A percentile compares a stretch with the other conserved stretches of the same genome.
Evolutionary conservation across 2,113 vertebrate genomes (phyloP).

Genomic region (Pseudolaguvia tuberculata): DNA sequence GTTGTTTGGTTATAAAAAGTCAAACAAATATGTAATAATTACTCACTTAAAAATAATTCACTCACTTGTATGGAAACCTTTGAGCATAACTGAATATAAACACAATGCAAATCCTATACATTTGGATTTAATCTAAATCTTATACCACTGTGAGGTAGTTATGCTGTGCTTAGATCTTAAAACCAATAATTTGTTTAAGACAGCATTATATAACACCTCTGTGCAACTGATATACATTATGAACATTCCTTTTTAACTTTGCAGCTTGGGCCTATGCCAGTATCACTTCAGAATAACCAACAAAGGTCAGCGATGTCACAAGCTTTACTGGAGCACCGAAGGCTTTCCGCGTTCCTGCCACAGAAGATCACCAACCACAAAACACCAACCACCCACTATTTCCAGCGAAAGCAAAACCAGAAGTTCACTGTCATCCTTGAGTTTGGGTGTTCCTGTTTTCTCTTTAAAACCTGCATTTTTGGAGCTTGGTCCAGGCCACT

Average conservation of each 20-base stretch:
- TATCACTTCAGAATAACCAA: constrained; percentile 79
- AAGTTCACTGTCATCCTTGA: fast-evolving
- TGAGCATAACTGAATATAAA: no score
- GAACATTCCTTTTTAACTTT: not conserved
- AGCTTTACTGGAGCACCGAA: constrained; percentile 73
- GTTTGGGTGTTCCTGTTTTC: constrained; percentile 59
- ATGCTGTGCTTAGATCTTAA: no score
- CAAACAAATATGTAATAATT: no score
- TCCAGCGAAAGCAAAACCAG: not conserved
- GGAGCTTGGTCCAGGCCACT: constrained; percentile 72
- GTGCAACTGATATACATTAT: not conserved
- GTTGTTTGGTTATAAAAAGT: no score
- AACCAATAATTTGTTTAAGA: no score
- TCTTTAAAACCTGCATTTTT: constrained; percentile 64
- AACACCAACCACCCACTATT: constrained; percentile 17
- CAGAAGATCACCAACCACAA: constrained; percentile 5
- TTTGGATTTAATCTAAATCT: no score
- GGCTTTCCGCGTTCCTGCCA: constrained; percentile 48
- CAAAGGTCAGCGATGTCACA: constrained; percentile 66
- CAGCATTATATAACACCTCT: no score
- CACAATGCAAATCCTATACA: no score
- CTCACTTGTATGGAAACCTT: no score
- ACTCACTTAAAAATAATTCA: no score
- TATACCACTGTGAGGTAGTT: no score
- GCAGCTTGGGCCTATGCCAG: constrained; percentile 64